Conservation (phyloP, 2,113 vertebrate genomes). For the Thamnophis sirtalis region DNA sequence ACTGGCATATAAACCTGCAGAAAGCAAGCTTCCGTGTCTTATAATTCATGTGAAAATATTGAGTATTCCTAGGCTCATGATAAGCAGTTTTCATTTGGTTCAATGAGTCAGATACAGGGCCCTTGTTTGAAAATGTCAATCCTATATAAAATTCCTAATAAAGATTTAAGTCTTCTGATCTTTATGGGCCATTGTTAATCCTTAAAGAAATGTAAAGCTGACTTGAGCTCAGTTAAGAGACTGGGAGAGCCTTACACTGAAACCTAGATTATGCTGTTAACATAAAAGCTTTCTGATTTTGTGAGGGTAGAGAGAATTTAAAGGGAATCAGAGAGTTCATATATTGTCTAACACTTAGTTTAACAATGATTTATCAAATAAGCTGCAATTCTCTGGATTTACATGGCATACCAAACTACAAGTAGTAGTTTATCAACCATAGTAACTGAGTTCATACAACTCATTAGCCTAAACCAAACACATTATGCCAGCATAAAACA, state of each 20-base stretch:
- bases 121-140: background rate
- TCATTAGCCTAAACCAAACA: background rate
- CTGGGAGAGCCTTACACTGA: background rate
- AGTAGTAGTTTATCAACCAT: background rate
- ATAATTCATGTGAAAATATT: background rate
- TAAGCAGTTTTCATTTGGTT: background rate
- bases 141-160: background rate
- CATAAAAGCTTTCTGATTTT: background rate
- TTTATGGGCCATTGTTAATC: background rate
- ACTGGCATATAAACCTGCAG: constrained; percentile 7
- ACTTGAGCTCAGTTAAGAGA: background rate
- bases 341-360: background rate
- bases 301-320: background rate
- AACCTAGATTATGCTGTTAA: background rate
- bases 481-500: background rate
- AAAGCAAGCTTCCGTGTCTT: background rate
- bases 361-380: background rate
- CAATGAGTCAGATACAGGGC: background rate
- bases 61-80: background rate
- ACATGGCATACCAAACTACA: background rate
- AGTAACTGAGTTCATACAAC: background rate
- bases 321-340: background rate
- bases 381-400: background rate
- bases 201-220: background rate
- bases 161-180: background rate